Evolutionary conservation across 2,888 invertebrate genomes (phyloP).

Genomic region (Nysson spinosus): DNA sequence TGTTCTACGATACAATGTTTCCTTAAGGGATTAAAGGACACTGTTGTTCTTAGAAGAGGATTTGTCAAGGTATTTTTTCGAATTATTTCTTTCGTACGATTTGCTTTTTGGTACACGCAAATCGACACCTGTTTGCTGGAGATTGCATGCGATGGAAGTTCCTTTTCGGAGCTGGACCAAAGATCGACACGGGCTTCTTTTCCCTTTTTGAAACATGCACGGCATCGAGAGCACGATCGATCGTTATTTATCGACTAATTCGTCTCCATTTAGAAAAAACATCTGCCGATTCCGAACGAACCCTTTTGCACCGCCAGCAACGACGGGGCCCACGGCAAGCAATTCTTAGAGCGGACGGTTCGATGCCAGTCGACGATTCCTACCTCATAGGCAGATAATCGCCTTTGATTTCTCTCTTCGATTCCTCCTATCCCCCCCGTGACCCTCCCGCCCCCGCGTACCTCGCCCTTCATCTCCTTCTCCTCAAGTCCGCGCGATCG

Average conservation of each 20-base stretch:
- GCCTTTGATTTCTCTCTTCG: constrained; percentile 77
- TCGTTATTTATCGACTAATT: constrained; percentile 74
- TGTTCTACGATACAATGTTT: no score
- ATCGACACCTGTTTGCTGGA: neutral
- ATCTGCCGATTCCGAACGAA: constrained; percentile 62
- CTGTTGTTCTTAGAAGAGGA: no score
- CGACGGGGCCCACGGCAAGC: constrained; percentile 63
- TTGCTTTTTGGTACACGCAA: no score
- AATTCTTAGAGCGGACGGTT: constrained; percentile 62
- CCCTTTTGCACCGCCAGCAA: constrained; percentile 60
- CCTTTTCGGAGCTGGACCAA: neutral
- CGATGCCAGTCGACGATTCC: constrained; percentile 70
- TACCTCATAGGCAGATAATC: constrained; percentile 77
- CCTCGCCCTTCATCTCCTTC: constrained; percentile 53
- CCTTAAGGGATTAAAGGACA: no score
- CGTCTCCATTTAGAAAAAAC: constrained; percentile 72
- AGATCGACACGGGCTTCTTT: neutral
- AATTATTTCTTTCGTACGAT: no score
- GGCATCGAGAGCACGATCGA: constrained; percentile 54
- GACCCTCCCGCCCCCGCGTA: constrained; percentile 48
- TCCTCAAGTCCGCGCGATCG: constrained; percentile 66
- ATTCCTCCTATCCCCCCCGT: constrained; percentile 63
- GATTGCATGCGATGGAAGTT: neutral
- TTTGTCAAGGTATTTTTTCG: no score
- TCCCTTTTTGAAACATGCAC: neutral